Evolutionary conservation across 2,888 invertebrate genomes (phyloP).

Genomic region (Oscheius sp.): DNA sequence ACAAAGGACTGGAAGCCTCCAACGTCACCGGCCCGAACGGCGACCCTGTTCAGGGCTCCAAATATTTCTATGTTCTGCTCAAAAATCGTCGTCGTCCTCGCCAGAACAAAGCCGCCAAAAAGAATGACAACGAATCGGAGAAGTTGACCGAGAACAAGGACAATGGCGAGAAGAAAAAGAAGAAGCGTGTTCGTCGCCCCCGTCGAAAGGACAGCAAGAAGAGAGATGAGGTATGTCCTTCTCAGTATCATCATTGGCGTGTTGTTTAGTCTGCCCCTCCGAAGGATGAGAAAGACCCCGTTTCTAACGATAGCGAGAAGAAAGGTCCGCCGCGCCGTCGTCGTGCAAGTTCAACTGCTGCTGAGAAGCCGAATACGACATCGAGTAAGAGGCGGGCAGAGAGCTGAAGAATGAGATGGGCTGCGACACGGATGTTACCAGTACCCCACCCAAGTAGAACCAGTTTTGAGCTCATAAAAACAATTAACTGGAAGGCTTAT

Average conservation of each 20-base stretch:
- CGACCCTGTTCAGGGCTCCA: slow-evolving; percentile 85
- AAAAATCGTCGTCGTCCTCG: neutral
- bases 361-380: neutral
- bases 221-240: too few relatives aligned
- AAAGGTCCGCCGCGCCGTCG: neutral
- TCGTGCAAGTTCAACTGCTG: neutral
- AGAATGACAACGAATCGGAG: neutral
- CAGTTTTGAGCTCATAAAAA: too few relatives aligned
- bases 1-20: slow-evolving; percentile 90
- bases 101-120: neutral
- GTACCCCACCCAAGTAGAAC: too few relatives aligned
- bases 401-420: too few relatives aligned
- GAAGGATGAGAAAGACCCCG: slow-evolving; percentile 1
- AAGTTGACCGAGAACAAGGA: neutral
- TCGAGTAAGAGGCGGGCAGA: too few relatives aligned
- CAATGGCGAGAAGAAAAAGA: neutral
- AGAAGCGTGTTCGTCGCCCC: neutral
- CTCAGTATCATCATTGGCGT: too few relatives aligned
- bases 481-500: too few relatives aligned
- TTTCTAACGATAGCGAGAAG: neutral
- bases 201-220: too few relatives aligned
- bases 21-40: slow-evolving; percentile 92
- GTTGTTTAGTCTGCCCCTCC: neutral
- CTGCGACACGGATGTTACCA: too few relatives aligned
- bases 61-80: slow-evolving; percentile 31